Evolutionary conservation across 2,888 invertebrate genomes (phyloP).

Genomic region (Sceliomorpha sp.): DNA sequence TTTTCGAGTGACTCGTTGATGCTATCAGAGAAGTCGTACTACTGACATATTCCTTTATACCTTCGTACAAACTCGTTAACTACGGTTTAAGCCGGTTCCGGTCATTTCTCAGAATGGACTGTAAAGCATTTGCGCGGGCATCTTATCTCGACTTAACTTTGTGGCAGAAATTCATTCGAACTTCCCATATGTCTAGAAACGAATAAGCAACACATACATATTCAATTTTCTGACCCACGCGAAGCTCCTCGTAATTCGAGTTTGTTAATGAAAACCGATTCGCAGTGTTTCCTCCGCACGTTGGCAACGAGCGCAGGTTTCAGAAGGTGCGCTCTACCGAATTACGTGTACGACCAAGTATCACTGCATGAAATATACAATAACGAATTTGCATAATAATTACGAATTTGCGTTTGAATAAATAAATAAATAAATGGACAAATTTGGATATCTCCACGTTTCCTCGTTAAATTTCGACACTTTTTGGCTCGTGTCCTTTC

Average conservation of each 20-base stretch:
- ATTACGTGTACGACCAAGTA: conserved; percentile 1
- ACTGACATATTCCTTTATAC: conserved; percentile 46
- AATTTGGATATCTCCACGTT: too few species aligned
- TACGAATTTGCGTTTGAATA: too few species aligned
- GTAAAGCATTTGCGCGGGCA: conserved; percentile 27
- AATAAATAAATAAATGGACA: too few species aligned
- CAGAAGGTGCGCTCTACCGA: neutral
- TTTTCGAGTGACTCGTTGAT: conserved; percentile 52
- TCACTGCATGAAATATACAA: neutral
- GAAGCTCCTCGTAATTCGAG: conserved; percentile 38
- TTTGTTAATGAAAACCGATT: conserved; percentile 33
- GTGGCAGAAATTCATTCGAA: conserved; percentile 27
- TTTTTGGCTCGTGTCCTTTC: too few species aligned
- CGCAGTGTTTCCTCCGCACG: conserved; percentile 33
- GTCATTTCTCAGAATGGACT: conserved; percentile 52
- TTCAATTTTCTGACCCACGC: conserved; percentile 46
- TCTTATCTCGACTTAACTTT: conserved; percentile 33
- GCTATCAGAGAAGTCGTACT: conserved; percentile 40
- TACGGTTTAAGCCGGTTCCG: conserved; percentile 43
- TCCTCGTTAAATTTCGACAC: too few species aligned
- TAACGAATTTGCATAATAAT: too few species aligned
- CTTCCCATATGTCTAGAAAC: conserved; percentile 36
- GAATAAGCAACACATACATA: conserved; percentile 46
- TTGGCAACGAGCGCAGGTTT: neutral
- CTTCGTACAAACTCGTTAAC: conserved; percentile 49